phyloP scores from a whole-genome alignment of 92 coral and sea anemone genomes.

The Desmophyllum pertusum region DNA sequence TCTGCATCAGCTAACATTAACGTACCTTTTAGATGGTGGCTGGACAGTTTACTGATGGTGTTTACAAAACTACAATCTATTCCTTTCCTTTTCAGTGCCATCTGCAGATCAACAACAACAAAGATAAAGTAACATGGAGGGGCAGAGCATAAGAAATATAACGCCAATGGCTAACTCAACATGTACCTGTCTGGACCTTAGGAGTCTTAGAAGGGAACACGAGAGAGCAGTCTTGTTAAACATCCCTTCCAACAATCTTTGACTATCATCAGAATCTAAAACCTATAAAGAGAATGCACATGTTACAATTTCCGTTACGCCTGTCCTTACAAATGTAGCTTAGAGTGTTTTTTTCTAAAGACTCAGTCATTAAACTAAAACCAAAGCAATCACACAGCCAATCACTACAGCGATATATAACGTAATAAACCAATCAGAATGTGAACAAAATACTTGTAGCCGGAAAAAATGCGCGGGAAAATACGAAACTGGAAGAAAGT shows the following conservation, averaged over 20 bases:
- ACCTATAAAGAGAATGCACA: constrained; percentile 41
- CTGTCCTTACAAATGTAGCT: no score
- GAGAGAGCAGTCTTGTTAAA: constrained; percentile 67
- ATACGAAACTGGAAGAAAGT: not conserved
- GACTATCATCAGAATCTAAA: constrained; percentile 54
- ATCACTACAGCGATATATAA: no score
- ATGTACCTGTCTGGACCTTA: constrained; percentile 88
- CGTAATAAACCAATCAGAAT: not conserved
- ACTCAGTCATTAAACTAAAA: not conserved
- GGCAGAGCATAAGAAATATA: not conserved
- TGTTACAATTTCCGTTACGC: not conserved
- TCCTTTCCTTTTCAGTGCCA: constrained; percentile 53
- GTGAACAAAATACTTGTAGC: not conserved
- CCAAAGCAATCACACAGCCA: no score
- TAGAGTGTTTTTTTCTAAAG: no score
- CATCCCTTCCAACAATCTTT: constrained; percentile 52
- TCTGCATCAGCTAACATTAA: no score
- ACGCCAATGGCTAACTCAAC: not conserved
- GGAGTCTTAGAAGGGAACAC: constrained; percentile 77
- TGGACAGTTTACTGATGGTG: constrained; percentile 61
- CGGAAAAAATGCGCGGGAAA: not conserved
- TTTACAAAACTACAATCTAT: constrained; percentile 44
- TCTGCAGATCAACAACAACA: constrained; percentile 31
- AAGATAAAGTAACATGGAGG: no score
- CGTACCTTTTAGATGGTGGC: constrained; percentile 54